Evolutionary conservation across 2,113 vertebrate species (phyloP), one percentile per base, ranked within the genome.

Genomic region (Ovis canadensis): DNA sequence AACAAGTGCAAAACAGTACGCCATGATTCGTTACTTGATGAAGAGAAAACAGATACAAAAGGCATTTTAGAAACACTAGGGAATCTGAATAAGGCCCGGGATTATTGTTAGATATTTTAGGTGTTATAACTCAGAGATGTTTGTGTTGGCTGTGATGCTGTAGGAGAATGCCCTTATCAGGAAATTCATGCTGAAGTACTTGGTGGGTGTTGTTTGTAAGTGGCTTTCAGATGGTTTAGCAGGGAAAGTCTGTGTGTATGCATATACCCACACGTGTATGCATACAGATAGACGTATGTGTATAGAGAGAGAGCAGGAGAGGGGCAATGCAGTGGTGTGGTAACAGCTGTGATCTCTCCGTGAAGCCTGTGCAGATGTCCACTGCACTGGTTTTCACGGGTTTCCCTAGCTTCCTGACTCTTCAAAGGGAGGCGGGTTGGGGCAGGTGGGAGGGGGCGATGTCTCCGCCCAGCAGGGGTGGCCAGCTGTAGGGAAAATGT

Each of bases 301-400:
- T 7, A 16, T 0, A 16, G 0, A 43, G 13, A 60, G 45, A 31
- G 31, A 9, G 5, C 3, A 14, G 33, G 14, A 27, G 15, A 3
- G 4, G 16, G 3, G 25, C 16, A 9, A 6, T 19, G 40, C 8
- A n/a, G 36, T 23, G 3, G n/a, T 6, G 8, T 31, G 29, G 23
- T 3, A 5, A 6, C 4, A 5, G 0, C 0, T 10, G 17, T 15
- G 36, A 25, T 0, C 0, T 25, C n/a, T n/a, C 19, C 23, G 0
- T 17, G 21, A 57, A 5, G 27, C 1, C 2, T 21, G 7, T 7
- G 1, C 33, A 25, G 17, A 3, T 21, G 36, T 17, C 36, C 54
- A 3, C 3, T 17, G 27, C 7, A 8, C 29, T 25, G 1, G 31
- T 21, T 3, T 71, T 74, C n/a, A 13, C 2, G 1, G 6, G n/a